A percentile compares a stretch with the other conserved stretches of the same genome.
phyloP scores from a whole-genome alignment of 2,113 vertebrate species.

The Ptilorrhoa leucosticta region DNA sequence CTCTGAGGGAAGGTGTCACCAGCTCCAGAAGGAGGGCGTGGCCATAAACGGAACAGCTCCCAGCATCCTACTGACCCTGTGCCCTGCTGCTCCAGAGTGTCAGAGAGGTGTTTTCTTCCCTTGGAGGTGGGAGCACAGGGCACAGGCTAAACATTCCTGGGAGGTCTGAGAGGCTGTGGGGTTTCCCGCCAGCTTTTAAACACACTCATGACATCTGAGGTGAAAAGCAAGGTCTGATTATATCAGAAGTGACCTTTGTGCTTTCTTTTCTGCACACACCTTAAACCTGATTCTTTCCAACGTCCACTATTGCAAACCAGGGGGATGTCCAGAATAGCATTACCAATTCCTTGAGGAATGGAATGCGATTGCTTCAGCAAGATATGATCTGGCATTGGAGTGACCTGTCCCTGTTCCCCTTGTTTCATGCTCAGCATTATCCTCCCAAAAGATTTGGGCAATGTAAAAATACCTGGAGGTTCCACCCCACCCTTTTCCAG shows the following conservation, averaged over 20 bases:
- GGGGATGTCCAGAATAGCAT: neutral
- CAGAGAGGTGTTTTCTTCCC: neutral
- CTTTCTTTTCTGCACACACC: neutral
- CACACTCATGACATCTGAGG: neutral
- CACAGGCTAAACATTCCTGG: neutral
- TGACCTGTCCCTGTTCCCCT: neutral
- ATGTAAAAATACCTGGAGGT: neutral
- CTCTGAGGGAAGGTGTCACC: neutral
- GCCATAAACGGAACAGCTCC: neutral
- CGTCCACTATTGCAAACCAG: neutral
- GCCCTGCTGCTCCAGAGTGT: neutral
- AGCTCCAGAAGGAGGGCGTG: neutral
- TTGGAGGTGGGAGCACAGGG: neutral
- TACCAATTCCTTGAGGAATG: neutral
- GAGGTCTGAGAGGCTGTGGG: too few species aligned
- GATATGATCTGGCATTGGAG: neutral
- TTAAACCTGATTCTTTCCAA: neutral
- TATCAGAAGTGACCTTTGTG: neutral
- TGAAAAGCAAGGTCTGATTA: neutral
- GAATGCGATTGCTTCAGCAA: neutral
- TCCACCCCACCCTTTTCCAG: neutral
- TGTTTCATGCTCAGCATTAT: neutral
- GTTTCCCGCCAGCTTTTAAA: neutral
- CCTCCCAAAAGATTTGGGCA: neutral
- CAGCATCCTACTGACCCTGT: neutral